phyloP scores from a whole-genome alignment of 2,797 vertebrate species.

The Alexandromys oeconomus region DNA sequence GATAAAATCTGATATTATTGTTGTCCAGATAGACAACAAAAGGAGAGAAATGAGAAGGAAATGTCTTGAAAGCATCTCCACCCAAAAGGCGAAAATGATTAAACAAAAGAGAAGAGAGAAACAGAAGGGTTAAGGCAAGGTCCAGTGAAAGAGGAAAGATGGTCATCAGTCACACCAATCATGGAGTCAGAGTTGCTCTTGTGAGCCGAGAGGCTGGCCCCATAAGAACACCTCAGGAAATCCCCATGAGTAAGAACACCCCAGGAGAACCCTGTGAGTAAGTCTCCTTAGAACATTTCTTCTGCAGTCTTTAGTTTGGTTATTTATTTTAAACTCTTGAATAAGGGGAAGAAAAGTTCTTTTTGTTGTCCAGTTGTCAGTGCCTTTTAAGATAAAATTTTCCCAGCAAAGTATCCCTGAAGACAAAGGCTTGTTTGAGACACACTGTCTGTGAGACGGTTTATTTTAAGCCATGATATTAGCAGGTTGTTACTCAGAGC shows the following conservation, averaged over 20 bases:
- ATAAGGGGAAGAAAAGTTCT: neutral
- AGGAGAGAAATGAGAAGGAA: neutral
- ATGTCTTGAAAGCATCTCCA: neutral
- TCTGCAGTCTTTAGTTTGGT: constrained; percentile 1
- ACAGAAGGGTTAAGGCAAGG: neutral
- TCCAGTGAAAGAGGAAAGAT: neutral
- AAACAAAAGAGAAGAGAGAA: neutral
- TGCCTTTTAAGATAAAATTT: constrained; percentile 23
- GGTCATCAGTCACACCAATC: neutral
- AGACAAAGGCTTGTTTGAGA: constrained; percentile 55
- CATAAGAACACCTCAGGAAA: neutral
- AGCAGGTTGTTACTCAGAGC: constrained; percentile 30
- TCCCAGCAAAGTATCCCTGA: neutral
- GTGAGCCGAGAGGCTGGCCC: neutral
- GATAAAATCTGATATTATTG: neutral
- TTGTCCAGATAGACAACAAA: neutral
- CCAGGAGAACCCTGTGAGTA: neutral
- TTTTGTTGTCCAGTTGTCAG: neutral
- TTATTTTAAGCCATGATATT: constrained; percentile 60
- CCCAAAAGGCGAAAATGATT: neutral
- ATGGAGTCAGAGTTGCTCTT: neutral
- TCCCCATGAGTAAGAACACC: neutral
- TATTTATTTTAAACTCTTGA: constrained; percentile 36
- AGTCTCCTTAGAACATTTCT: neutral
- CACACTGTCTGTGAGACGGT: neutral